phyloP scores from a whole-genome alignment of 1,140 invertebrate genomes.

The Melipona quadrifasciata region DNA sequence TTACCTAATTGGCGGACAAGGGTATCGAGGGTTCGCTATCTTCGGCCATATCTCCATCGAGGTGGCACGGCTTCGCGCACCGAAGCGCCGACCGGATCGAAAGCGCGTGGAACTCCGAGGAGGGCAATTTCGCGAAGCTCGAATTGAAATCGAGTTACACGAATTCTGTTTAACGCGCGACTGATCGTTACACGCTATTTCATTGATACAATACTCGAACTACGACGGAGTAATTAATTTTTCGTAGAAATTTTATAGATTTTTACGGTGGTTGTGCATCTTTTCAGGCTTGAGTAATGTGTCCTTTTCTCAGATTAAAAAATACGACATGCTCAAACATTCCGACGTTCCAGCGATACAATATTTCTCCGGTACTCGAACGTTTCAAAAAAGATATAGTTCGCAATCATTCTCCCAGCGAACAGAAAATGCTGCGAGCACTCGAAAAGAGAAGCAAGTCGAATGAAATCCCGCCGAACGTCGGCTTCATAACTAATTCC shows the following conservation, averaged over 20 bases:
- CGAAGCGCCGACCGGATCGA: not conserved
- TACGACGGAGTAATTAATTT: too few relatives aligned
- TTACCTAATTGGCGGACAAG: slow-evolving; percentile 69
- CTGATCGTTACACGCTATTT: not conserved
- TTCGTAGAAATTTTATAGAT: too few relatives aligned
- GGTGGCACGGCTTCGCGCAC: not conserved
- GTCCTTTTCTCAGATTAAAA: not conserved
- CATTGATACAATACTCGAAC: too few relatives aligned
- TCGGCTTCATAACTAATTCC: slow-evolving; percentile 42
- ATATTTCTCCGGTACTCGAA: not conserved
- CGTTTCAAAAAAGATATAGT: too few relatives aligned
- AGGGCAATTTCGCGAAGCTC: slow-evolving; percentile 53
- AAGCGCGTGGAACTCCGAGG: not conserved
- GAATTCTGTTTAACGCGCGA: not conserved
- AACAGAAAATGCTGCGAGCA: not conserved
- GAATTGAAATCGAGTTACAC: slow-evolving; percentile 61
- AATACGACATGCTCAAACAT: not conserved
- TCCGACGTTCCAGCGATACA: not conserved
- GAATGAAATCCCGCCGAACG: not conserved
- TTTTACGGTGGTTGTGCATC: too few relatives aligned
- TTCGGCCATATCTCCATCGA: slow-evolving; percentile 62
- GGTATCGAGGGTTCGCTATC: slow-evolving; percentile 60
- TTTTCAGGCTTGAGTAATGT: too few relatives aligned
- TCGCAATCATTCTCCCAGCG: not conserved
- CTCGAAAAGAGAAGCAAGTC: slow-evolving; percentile 10